Percentiles rank a stretch among this genome's conserved stretches.
Conservation (phyloP, 2,888 invertebrate species). For the Epirrita christyi region DNA sequence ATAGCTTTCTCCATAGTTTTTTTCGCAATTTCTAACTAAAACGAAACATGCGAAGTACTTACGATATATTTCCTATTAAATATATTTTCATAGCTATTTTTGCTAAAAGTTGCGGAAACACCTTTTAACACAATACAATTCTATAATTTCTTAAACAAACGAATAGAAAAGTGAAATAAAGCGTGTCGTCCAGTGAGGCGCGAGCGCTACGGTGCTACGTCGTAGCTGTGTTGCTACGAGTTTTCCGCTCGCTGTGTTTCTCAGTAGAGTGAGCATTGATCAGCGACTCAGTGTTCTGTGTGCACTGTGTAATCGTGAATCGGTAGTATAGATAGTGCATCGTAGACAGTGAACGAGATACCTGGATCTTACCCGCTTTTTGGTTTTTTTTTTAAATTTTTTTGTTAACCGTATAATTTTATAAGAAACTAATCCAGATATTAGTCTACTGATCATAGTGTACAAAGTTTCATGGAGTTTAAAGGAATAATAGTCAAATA, state of each 20-base stretch:
- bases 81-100: conserved; percentile 3
- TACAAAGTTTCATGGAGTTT: too few relatives aligned
- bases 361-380: too few relatives aligned
- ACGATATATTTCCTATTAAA: neutral
- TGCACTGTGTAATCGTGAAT: too few relatives aligned
- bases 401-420: too few relatives aligned
- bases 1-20: too few relatives aligned
- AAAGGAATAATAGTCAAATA: too few relatives aligned
- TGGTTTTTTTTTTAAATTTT: too few relatives aligned
- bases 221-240: conserved; percentile 16
- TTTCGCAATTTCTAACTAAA: neutral
- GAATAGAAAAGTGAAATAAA: conserved; percentile 19
- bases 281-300: neutral
- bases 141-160: neutral
- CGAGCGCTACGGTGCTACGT: conserved; percentile 13
- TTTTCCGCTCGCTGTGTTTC: conserved; percentile 11
- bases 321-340: too few relatives aligned
- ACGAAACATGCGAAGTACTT: neutral
- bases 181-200: conserved; percentile 19
- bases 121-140: neutral
- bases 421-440: too few relatives aligned
- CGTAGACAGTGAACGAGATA: too few relatives aligned
- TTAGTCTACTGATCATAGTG: too few relatives aligned
- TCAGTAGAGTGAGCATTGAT: conserved; percentile 16
- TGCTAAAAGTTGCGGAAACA: neutral